These are phyloP conservation scores for Parelbella ahira DNA, from an alignment of 2,888 invertebrate species.

Conservation along the genomic window DNA sequence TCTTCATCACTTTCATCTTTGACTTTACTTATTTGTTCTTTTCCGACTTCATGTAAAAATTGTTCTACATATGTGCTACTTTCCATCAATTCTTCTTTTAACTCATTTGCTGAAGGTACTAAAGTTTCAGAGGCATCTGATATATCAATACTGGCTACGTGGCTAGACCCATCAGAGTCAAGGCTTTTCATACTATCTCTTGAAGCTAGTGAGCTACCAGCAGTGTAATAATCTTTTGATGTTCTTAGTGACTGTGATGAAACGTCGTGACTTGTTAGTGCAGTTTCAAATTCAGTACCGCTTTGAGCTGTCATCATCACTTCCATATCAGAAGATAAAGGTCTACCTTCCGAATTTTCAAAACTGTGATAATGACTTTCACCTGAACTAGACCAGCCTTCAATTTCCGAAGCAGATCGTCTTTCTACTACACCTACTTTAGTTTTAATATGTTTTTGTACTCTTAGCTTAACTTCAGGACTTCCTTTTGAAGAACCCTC, in stretches of 20 bases:
- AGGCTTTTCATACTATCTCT: slow-evolving; percentile 94
- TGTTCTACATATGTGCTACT: slow-evolving; percentile 81
- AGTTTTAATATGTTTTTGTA: slow-evolving; percentile 70
- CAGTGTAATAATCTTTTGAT: slow-evolving; percentile 92
- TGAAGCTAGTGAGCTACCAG: slow-evolving; percentile 92
- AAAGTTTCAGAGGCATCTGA: slow-evolving; percentile 96
- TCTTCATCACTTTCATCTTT: slow-evolving; percentile 77
- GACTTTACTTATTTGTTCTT: slow-evolving; percentile 47
- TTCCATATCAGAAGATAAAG: slow-evolving; percentile 93
- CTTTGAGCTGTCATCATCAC: slow-evolving; percentile 87
- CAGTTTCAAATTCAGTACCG: slow-evolving; percentile 93
- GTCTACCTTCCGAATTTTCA: slow-evolving; percentile 89
- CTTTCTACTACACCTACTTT: slow-evolving; percentile 80
- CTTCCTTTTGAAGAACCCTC: slow-evolving; percentile 71
- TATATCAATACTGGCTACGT: slow-evolving; percentile 92
- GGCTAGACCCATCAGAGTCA: slow-evolving; percentile 93
- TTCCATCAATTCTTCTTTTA: slow-evolving; percentile 86
- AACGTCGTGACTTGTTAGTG: slow-evolving; percentile 88
- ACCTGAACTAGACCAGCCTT: slow-evolving; percentile 92
- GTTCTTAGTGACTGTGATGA: slow-evolving; percentile 86
- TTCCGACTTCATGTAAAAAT: slow-evolving; percentile 67
- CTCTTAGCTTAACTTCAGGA: slow-evolving; percentile 67
- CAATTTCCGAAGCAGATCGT: slow-evolving; percentile 88
- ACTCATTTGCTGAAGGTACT: slow-evolving; percentile 92
- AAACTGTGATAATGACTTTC: slow-evolving; percentile 95